phyloP scores from a whole-genome alignment of 2,888 invertebrate genomes.

The Blera fallax region DNA sequence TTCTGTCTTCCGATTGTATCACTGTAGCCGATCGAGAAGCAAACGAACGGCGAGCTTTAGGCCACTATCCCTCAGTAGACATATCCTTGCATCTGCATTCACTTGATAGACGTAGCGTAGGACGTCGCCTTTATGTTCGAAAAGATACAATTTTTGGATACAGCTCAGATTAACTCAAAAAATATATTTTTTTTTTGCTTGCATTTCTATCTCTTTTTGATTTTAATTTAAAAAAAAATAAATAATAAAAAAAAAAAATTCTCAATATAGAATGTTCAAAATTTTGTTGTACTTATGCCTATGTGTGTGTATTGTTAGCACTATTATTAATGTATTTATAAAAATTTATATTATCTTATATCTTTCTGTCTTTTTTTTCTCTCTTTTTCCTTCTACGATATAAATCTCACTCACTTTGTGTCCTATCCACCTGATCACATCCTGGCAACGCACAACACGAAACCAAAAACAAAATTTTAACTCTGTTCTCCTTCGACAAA shows the following conservation, averaged over 20 bases:
- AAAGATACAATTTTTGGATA: not conserved
- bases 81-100: no score
- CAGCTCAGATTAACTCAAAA: not conserved
- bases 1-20: no score
- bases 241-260: slow-evolving; percentile 16
- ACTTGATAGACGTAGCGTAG: no score
- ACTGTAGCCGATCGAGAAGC: no score
- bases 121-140: no score
- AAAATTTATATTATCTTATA: slow-evolving; percentile 67
- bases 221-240: slow-evolving; percentile 47
- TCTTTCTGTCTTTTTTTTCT: slow-evolving; percentile 56
- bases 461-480: slow-evolving; percentile 1
- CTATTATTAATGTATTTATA: slow-evolving; percentile 57
- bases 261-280: slow-evolving; percentile 33
- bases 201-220: slow-evolving; percentile 53
- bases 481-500: not conserved
- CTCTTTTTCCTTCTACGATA: slow-evolving; percentile 38
- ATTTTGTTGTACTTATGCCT: slow-evolving; percentile 20
- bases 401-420: slow-evolving; percentile 13
- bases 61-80: no score
- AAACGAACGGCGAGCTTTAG: no score
- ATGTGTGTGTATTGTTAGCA: slow-evolving; percentile 61
- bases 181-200: not conserved
- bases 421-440: slow-evolving; percentile 23
- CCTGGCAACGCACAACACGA: not conserved